These are phyloP conservation scores for Drosophila limbata DNA, from an alignment of 2,888 invertebrate genomes.

Conservation along the genomic window DNA sequence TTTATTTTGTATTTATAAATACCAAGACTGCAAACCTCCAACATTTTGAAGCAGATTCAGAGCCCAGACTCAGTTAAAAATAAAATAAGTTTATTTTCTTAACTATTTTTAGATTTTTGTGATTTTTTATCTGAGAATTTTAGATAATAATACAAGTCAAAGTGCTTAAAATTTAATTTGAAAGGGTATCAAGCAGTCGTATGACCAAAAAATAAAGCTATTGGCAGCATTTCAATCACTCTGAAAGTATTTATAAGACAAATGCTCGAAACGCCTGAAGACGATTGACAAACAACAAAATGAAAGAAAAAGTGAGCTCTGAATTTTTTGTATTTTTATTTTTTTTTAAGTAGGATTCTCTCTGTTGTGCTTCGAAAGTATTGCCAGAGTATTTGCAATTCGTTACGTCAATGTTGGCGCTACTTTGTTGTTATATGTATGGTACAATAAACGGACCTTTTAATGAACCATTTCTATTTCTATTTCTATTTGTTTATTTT, in stretches of 20 bases:
- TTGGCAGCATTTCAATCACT: slow-evolving; percentile 37
- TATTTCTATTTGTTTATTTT: slow-evolving; percentile 19
- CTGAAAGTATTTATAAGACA: slow-evolving; percentile 23
- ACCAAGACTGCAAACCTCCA: too few relatives aligned
- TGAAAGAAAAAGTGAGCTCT: not conserved
- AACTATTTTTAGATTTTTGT: too few relatives aligned
- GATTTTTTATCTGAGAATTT: too few relatives aligned
- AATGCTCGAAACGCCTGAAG: slow-evolving; percentile 21
- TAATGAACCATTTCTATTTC: slow-evolving; percentile 42
- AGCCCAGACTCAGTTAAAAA: too few relatives aligned
- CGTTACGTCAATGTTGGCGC: slow-evolving; percentile 16
- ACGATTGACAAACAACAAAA: slow-evolving; percentile 5
- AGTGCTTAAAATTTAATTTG: not conserved
- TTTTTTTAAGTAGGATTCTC: not conserved
- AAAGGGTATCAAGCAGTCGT: slow-evolving; percentile 24
- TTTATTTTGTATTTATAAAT: too few relatives aligned
- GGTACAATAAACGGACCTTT: slow-evolving; percentile 36
- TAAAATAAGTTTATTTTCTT: too few relatives aligned
- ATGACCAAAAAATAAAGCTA: not conserved
- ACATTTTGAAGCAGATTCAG: too few relatives aligned
- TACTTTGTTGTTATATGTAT: slow-evolving; percentile 18
- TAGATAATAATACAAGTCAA: too few relatives aligned
- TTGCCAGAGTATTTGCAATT: slow-evolving; percentile 41
- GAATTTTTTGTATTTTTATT: not conserved
- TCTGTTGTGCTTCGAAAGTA: not conserved